Base-by-base conservation (phyloP, 2,797 vertebrate genomes). In the Schizopygopsis pylzovi region DNA sequence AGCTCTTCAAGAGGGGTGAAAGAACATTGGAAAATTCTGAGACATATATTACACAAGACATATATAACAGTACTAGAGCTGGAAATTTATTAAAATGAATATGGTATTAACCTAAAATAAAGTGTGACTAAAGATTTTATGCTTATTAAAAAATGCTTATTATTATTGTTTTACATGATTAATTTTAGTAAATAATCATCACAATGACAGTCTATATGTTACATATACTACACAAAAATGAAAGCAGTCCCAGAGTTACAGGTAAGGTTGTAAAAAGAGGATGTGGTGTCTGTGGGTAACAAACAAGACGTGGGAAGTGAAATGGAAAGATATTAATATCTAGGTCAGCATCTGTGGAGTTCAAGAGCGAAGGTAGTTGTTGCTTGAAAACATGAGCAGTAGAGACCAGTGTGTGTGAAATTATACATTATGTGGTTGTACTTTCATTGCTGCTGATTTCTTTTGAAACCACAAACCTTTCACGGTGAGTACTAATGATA, bases 261-360 rank as follows among this genome's bases (percentile, higher is more conserved):
- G 22, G n/a, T 43, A 54, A 45, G 20, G 54, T 33, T 61, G 22
- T 45, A 54, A 61, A 28, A 81, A 67, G 72, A 61, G 80, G 83
- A 85, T 81, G 76, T 83, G 85, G 72, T 81, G 63, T 78, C 54
- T 61, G 39, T 81, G 83, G 75, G 15, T 81, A 67, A 9, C 63
- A 70, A 83, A 79, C 52, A 84, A 61, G 52, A 73, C 52, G 37
- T n/a, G 54, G 41, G 33, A 67, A 59, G 63, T 49, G 28, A 77
- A 73, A 52, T 65, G 80, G 49, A 65, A 83, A 73, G 54, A 67
- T 87, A 67, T 43, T 20, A 52, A 88, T 87, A 85, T 87, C 45
- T 86, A 88, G 61, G 52, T 15, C 52, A 71, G 80, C 65, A 78
- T 82, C 73, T 79, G 45, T 43, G 61, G 9, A 39, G 18, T 77